Conservation (phyloP, 2,797 vertebrate genomes). For the Crocodylus rhombifer region DNA sequence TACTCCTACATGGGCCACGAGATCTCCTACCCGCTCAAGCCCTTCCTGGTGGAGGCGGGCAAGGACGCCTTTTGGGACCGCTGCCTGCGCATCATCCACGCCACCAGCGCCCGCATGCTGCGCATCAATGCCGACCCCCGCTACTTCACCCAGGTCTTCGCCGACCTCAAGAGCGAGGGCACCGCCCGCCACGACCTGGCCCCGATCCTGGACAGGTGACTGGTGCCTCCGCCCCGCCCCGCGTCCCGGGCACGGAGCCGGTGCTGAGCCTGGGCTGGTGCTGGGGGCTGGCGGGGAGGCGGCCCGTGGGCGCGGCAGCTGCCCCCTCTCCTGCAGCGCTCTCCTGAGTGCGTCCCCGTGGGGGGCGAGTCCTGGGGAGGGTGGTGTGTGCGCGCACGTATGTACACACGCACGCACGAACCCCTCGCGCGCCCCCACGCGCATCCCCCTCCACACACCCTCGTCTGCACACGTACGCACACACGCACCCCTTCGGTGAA, state of each 20-base stretch:
- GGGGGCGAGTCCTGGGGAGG: too few relatives aligned
- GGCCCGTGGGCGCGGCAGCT: too few relatives aligned
- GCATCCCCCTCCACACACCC: too few relatives aligned
- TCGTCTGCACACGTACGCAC: too few relatives aligned
- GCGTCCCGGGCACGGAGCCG: constrained; percentile 73
- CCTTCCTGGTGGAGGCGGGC: constrained; percentile 93
- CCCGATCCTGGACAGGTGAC: constrained; percentile 92
- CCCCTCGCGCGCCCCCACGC: too few relatives aligned
- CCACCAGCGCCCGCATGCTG: constrained; percentile 96
- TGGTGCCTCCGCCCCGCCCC: too few relatives aligned
- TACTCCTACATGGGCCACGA: constrained; percentile 99
- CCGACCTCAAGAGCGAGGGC: constrained; percentile 96
- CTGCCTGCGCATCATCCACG: constrained; percentile 92
- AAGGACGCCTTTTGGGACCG: constrained; percentile 96
- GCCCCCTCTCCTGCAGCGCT: too few relatives aligned
- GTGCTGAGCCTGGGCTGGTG: constrained; percentile 87
- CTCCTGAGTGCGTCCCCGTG: too few relatives aligned
- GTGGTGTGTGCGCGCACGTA: too few relatives aligned
- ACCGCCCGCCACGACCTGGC: constrained; percentile 90
- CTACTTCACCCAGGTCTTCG: constrained; percentile 98
- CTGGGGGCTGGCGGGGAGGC: constrained; percentile 77
- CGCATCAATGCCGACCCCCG: constrained; percentile 96
- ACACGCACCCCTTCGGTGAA: too few relatives aligned
- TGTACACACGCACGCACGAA: too few relatives aligned
- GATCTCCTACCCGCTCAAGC: constrained; percentile 98